Evolutionary conservation across 1,140 invertebrate genomes (phyloP).

Genomic region (Plutomurus gul): DNA sequence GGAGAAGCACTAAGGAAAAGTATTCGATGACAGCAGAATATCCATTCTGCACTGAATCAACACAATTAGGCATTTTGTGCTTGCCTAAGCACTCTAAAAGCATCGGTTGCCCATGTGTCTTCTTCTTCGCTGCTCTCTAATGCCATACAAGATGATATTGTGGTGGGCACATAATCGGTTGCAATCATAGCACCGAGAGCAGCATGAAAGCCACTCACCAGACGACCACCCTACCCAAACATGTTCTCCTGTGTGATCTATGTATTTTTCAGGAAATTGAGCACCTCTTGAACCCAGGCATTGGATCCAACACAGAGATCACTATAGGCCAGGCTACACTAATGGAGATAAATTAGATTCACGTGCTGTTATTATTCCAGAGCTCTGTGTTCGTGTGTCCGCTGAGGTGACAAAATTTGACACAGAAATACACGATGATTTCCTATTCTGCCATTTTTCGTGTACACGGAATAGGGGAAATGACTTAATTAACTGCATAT

Average conservation of each 20-base stretch:
- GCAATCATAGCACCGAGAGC: not conserved
- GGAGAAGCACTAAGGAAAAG: not conserved
- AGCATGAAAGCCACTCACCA: too few species aligned
- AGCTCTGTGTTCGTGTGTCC: not conserved
- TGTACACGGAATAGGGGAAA: too few species aligned
- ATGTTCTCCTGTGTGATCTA: too few species aligned
- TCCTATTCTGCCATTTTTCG: not conserved
- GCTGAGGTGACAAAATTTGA: not conserved
- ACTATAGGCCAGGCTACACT: not conserved
- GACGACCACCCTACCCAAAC: too few species aligned
- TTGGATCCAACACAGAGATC: not conserved
- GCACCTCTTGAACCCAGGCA: not conserved
- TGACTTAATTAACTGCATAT: too few species aligned
- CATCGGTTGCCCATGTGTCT: too few species aligned
- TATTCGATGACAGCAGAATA: not conserved
- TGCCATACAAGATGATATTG: too few species aligned
- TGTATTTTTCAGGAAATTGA: constrained; percentile 5
- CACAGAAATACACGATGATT: not conserved
- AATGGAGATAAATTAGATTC: not conserved
- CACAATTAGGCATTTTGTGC: constrained; percentile 1
- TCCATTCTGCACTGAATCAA: not conserved
- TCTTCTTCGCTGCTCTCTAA: too few species aligned
- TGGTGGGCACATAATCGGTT: not conserved
- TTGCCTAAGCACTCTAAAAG: not conserved
- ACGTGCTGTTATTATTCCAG: too few species aligned